Evolutionary conservation across 2,888 invertebrate species (phyloP).

Genomic region (Drosophila ustulata): DNA sequence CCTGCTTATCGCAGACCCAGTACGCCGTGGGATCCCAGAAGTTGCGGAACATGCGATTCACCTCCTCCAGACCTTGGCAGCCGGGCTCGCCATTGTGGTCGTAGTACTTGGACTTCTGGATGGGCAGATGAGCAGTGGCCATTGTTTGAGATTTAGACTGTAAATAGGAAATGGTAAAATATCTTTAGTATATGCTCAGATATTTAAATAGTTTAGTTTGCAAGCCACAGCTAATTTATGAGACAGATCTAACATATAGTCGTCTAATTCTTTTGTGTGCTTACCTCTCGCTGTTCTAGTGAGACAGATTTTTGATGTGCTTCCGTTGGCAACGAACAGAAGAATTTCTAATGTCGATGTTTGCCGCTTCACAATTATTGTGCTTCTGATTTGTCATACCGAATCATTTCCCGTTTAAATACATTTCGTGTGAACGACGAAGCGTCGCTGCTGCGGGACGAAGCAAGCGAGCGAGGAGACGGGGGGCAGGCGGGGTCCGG

Average conservation of each 20-base stretch:
- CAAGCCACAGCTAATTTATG: slow-evolving; percentile 18
- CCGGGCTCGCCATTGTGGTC: slow-evolving; percentile 81
- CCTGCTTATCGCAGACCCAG: slow-evolving; percentile 80
- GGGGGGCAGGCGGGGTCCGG: slow-evolving; percentile 12
- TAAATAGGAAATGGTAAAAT: slow-evolving; percentile 1
- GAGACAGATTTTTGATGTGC: slow-evolving; percentile 1
- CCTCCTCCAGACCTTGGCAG: slow-evolving; percentile 77
- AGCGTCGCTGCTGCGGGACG: neutral
- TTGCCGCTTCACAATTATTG: slow-evolving; percentile 63
- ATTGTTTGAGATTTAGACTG: slow-evolving; percentile 27
- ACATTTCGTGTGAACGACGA: slow-evolving; percentile 37
- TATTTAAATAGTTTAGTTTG: slow-evolving; percentile 4
- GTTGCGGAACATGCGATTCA: slow-evolving; percentile 81
- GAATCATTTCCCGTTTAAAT: slow-evolving; percentile 72
- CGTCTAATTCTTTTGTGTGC: slow-evolving; percentile 12
- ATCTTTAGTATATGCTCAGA: neutral
- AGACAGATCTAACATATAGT: slow-evolving; percentile 1
- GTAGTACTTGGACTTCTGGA: slow-evolving; percentile 68
- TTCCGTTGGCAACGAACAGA: slow-evolving; percentile 42
- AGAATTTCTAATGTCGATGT: slow-evolving; percentile 38
- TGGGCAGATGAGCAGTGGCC: slow-evolving; percentile 68
- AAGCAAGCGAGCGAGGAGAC: neutral
- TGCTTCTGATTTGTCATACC: slow-evolving; percentile 74
- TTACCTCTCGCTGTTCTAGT: slow-evolving; percentile 34
- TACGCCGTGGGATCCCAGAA: slow-evolving; percentile 83